Evolutionary conservation across 2,888 invertebrate species (phyloP).

Genomic region (Cartodere bifasciata): DNA sequence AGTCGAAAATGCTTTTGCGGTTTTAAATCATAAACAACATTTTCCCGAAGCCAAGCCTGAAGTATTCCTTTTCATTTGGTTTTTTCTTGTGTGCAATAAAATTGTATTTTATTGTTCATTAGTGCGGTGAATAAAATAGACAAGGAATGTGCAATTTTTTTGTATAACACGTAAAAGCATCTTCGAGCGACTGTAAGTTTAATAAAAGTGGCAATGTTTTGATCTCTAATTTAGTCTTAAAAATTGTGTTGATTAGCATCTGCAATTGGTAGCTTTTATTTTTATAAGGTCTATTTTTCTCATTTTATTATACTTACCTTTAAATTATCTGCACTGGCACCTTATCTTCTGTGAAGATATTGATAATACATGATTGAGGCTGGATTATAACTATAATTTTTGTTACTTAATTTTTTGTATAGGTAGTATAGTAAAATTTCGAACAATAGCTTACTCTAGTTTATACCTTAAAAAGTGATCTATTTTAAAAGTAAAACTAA

Average conservation of each 20-base stretch:
- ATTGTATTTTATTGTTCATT: no score
- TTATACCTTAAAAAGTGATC: constrained; percentile 19
- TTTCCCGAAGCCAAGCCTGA: no score
- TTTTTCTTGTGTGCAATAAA: no score
- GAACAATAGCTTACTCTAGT: constrained; percentile 10
- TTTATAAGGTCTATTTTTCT: constrained; percentile 16
- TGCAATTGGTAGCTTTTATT: constrained; percentile 25
- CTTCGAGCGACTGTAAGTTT: constrained; percentile 9
- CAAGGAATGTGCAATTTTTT: constrained; percentile 1
- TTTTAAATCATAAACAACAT: no score
- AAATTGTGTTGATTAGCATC: constrained; percentile 14
- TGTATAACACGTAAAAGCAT: constrained; percentile 2
- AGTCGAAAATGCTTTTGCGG: no score
- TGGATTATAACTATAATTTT: constrained; percentile 7
- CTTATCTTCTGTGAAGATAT: constrained; percentile 30
- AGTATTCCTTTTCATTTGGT: no score
- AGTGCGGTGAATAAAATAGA: no score
- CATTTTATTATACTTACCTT: constrained; percentile 7
- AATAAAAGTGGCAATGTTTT: constrained; percentile 33
- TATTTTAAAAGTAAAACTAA: constrained; percentile 23
- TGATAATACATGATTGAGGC: constrained; percentile 4
- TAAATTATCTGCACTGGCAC: constrained; percentile 23
- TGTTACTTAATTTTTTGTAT: constrained; percentile 14
- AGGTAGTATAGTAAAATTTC: constrained; percentile 8
- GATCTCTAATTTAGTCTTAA: constrained; percentile 29